Evolutionary conservation across 2,888 invertebrate genomes (phyloP).

Genomic region (Tetragnatha montana): DNA sequence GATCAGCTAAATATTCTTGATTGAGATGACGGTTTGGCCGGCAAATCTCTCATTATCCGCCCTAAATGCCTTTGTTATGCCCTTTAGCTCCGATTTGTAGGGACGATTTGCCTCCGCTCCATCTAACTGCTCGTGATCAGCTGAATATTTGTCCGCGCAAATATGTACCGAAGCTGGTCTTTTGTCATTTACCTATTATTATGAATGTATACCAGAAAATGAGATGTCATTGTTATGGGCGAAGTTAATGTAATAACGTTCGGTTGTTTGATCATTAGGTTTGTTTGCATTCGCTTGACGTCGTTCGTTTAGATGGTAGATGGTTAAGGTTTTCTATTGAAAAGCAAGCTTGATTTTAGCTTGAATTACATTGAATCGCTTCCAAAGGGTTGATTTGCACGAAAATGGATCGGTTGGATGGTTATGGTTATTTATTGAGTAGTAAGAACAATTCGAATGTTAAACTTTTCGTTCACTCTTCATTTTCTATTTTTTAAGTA

Average conservation of each 20-base stretch:
- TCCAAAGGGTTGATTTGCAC: too few relatives aligned
- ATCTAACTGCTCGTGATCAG: neutral
- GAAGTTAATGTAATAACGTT: neutral
- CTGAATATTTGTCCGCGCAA: neutral
- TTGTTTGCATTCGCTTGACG: neutral
- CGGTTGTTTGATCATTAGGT: neutral
- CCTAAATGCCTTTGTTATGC: neutral
- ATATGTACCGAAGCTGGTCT: neutral
- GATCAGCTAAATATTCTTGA: neutral
- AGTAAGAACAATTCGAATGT: too few relatives aligned
- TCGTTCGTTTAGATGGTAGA: neutral
- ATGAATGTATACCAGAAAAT: neutral
- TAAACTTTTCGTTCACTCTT: too few relatives aligned
- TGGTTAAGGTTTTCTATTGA: too few relatives aligned
- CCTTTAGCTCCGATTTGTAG: neutral
- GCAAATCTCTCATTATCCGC: neutral
- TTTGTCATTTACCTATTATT: neutral
- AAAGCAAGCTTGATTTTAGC: too few relatives aligned
- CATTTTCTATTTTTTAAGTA: too few relatives aligned
- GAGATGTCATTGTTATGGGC: neutral
- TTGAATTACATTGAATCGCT: too few relatives aligned
- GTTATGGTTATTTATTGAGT: too few relatives aligned
- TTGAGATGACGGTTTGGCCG: neutral
- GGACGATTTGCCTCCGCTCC: neutral
- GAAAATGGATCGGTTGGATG: too few relatives aligned